Base-by-base conservation (phyloP, 2,888 invertebrate genomes). In the Drosophila lacicola region DNA sequence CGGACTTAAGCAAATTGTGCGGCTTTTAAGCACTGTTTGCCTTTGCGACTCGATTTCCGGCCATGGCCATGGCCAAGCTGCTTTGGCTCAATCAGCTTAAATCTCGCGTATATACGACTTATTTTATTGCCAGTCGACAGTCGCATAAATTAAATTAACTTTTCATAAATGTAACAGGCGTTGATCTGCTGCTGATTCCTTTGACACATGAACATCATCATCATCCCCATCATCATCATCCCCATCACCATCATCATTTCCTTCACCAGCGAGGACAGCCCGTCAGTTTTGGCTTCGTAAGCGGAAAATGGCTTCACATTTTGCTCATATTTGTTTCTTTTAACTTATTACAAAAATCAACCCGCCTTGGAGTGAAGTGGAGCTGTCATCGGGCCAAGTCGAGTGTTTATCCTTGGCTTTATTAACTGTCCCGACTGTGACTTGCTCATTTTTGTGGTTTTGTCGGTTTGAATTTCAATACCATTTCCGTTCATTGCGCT, bases 351-450 rank as follows among this genome's bases (percentile, higher is more conserved):
- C 50, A 68, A 56, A 53, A 56, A 76, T 67, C 49, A 70, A 66
- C 25, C 65, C 14, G 41, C 25, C 49, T 68, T 19, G 36, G 21
- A 46, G 29, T 1, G 25, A 14, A 46, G 45, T 39, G 21, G 53
- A n/a, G 88, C 66, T 81, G 83, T 83, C 84, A 78, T 69, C 80
- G 25, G 56, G 55, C 53, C 61, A 71, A 62, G 56, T 70, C 69
- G 61, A 76, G 82, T 78, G 71, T 68, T 79, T 80, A 71, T 79
- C 67, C 69, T 65, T 70, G 74, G 66, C 74, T 71, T 76, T 77
- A 85, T 79, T 69, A 77, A 68, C 85, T 79, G 82, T 70, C 70
- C 68, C 44, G 58, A 70, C 74, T 56, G 33, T n/a, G 41, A 63
- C 46, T 62, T 57, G 25, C 64, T 47, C 21, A 21, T 19, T 37